A percentile compares a stretch with the other conserved stretches of the same genome.
These are phyloP conservation scores for Mallateleia sp. DNA, from an alignment of 2,888 invertebrate genomes.

Conservation along the genomic window DNA sequence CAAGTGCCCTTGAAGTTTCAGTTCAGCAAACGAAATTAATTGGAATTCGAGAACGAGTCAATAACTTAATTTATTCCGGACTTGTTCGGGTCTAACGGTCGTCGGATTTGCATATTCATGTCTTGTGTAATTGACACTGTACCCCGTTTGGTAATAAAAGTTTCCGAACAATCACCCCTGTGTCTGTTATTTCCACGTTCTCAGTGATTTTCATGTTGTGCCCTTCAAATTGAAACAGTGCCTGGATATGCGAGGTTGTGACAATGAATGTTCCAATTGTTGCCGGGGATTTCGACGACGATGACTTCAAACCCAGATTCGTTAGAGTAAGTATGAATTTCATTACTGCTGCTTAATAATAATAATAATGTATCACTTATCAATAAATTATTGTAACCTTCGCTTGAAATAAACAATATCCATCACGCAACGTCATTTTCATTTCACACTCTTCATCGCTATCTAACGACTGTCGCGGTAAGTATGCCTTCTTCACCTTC, in stretches of 20 bases:
- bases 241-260: slow-evolving; percentile 80
- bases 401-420: neutral
- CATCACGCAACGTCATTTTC: too few species aligned
- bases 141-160: neutral
- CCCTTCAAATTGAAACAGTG: slow-evolving; percentile 13
- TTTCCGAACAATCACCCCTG: neutral
- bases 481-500: too few species aligned
- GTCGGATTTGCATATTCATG: neutral
- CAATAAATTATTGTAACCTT: neutral
- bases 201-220: slow-evolving; percentile 30
- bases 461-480: too few species aligned
- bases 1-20: slow-evolving; percentile 60
- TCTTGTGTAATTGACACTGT: neutral
- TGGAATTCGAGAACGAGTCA: neutral
- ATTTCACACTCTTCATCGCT: too few species aligned
- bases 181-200: neutral
- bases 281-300: slow-evolving; percentile 88
- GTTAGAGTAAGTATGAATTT: slow-evolving; percentile 86
- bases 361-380: too few species aligned
- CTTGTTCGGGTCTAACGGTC: neutral
- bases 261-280: slow-evolving; percentile 89
- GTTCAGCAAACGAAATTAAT: slow-evolving; percentile 2
- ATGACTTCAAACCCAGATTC: slow-evolving; percentile 87
- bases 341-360: too few species aligned
- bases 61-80: too few species aligned